phyloP scores from a whole-genome alignment of 2,113 vertebrate species.

The Gasterosteus aculeatus region DNA sequence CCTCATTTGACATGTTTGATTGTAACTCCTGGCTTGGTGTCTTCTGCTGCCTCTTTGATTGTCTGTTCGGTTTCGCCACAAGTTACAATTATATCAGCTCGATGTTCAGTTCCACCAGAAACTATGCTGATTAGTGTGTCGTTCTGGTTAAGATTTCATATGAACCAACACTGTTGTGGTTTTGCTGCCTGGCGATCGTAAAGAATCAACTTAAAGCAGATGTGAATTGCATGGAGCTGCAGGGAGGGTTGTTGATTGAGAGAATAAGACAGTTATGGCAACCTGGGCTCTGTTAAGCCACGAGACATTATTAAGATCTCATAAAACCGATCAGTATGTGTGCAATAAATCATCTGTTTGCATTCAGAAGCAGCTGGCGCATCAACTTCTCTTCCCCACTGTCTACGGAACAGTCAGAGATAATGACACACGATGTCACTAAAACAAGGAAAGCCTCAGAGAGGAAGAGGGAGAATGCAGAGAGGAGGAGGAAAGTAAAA shows the following conservation, averaged over 20 bases:
- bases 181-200: neutral
- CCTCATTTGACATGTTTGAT: neutral
- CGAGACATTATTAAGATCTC: neutral
- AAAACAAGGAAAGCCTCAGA: conserved; percentile 21
- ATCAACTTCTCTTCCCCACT: neutral
- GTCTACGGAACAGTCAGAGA: conserved; percentile 11
- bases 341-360: neutral
- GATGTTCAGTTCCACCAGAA: neutral
- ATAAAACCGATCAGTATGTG: neutral
- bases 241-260: neutral
- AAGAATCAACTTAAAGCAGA: conserved; percentile 20
- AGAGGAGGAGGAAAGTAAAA: conserved; percentile 24
- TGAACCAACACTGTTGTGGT: neutral
- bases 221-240: neutral
- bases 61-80: neutral
- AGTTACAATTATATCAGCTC: neutral
- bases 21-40: neutral
- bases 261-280: conserved; percentile 1
- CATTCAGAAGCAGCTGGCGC: conserved; percentile 3
- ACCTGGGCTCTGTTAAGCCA: neutral
- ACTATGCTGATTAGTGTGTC: neutral
- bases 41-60: neutral
- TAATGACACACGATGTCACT: conserved; percentile 19
- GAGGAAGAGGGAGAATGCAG: conserved; percentile 23
- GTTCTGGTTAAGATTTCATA: neutral